Percentiles rank a stretch among this genome's conserved stretches.
phyloP scores from a whole-genome alignment of 2,797 vertebrate genomes.

The Petrocephalus sullivani region DNA sequence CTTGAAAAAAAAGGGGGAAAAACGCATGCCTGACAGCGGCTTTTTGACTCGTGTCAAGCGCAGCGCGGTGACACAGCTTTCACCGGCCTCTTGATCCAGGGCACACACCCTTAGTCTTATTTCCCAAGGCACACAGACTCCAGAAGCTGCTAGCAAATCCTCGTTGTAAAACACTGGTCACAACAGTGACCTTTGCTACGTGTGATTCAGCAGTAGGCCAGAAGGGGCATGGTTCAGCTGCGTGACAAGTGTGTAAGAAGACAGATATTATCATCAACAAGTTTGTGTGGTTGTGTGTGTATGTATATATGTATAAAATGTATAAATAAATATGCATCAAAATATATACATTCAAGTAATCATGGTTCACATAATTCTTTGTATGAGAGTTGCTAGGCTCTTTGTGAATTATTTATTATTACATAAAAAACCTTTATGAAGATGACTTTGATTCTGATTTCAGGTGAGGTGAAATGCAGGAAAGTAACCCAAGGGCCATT shows the following conservation, averaged over 20 bases:
- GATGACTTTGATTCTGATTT: background rate
- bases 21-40: constrained; percentile 40
- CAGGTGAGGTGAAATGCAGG: background rate
- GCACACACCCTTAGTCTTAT: background rate
- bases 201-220: background rate
- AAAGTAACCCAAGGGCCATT: background rate
- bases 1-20: constrained; percentile 40
- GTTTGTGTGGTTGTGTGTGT: background rate
- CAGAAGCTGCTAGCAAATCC: constrained; percentile 2
- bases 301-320: background rate
- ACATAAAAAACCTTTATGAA: background rate
- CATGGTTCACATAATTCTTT: background rate
- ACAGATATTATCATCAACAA: background rate
- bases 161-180: background rate
- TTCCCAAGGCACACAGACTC: background rate
- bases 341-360: background rate
- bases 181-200: background rate
- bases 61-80: constrained; percentile 30
- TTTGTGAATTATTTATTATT: background rate
- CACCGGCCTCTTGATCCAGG: background rate
- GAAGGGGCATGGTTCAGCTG: background rate
- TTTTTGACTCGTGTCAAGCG: constrained; percentile 21
- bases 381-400: background rate
- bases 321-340: background rate
- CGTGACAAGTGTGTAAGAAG: background rate